Conservation (phyloP, 2,113 vertebrate genomes). For the Tragelaphus strepsiceros region DNA sequence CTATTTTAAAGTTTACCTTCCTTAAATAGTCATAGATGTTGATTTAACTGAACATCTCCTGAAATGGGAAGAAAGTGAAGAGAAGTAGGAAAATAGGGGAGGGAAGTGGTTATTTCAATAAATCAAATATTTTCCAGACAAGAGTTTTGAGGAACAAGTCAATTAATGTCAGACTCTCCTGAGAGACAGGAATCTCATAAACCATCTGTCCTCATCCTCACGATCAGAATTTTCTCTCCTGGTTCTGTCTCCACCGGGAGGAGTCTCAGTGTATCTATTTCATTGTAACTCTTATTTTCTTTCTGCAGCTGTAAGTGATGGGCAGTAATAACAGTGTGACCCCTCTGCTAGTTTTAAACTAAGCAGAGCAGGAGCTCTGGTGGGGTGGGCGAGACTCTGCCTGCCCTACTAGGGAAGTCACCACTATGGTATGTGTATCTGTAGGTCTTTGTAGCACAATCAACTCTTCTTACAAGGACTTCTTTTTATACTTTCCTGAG, state of each 20-base stretch:
- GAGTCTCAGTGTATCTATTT: not conserved
- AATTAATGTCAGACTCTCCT: not conserved
- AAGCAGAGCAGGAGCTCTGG: not conserved
- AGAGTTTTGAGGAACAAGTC: not conserved
- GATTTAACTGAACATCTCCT: not conserved
- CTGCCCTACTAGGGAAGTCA: no score
- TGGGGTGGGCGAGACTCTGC: no score
- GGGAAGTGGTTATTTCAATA: conserved; percentile 46
- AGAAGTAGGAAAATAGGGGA: not conserved
- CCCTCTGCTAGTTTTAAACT: not conserved
- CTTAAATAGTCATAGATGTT: not conserved
- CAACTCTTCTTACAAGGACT: not conserved
- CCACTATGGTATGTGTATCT: not conserved
- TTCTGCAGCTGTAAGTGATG: no score
- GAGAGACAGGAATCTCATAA: not conserved
- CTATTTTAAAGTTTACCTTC: conserved; percentile 6
- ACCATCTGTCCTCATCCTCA: not conserved
- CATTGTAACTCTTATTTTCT: not conserved
- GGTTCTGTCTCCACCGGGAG: not conserved
- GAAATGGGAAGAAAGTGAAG: conserved; percentile 35
- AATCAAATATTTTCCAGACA: conserved; percentile 10
- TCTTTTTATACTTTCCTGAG: not conserved
- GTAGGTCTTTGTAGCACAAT: not conserved
- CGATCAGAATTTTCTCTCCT: not conserved
- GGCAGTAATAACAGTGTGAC: fast-evolving